These are phyloP conservation scores for Aselliscus stoliczkanus DNA, from an alignment of 2,797 vertebrate species.

Conservation along the genomic window DNA sequence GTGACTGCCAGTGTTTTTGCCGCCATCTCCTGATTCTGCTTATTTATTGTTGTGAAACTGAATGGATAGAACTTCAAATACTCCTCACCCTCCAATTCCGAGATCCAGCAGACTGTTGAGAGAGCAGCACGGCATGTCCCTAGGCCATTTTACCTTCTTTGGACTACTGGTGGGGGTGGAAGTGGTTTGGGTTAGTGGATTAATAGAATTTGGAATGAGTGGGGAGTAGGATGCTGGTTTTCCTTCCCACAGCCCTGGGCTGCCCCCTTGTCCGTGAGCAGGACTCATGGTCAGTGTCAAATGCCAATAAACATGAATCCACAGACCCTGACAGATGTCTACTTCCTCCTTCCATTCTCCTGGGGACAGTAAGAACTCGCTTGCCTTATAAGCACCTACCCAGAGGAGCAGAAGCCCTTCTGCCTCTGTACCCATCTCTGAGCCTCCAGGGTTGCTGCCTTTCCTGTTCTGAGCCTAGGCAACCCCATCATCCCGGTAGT, in stretches of 20 bases:
- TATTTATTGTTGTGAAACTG: constrained; percentile 11
- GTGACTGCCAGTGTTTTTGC: neutral
- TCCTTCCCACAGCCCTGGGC: neutral
- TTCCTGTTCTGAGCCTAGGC: neutral
- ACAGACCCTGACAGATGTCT: neutral
- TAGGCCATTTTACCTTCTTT: constrained; percentile 20
- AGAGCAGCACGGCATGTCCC: neutral
- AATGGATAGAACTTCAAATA: neutral
- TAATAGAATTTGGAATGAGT: neutral
- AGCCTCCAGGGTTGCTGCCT: neutral
- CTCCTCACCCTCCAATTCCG: neutral
- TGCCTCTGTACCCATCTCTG: neutral
- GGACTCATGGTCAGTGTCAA: neutral
- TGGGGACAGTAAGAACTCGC: neutral
- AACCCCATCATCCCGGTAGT: neutral
- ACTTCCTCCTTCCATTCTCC: neutral
- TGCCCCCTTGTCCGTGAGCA: neutral
- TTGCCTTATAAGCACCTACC: neutral
- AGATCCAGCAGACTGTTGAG: neutral
- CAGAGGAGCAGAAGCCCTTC: neutral
- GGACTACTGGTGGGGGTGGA: neutral
- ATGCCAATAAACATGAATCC: constrained; percentile 43
- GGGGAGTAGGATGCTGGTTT: neutral
- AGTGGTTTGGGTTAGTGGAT: neutral
- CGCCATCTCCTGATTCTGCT: neutral